Conservation (phyloP, 2,113 vertebrate species). For the Eulemur rufifrons region DNA sequence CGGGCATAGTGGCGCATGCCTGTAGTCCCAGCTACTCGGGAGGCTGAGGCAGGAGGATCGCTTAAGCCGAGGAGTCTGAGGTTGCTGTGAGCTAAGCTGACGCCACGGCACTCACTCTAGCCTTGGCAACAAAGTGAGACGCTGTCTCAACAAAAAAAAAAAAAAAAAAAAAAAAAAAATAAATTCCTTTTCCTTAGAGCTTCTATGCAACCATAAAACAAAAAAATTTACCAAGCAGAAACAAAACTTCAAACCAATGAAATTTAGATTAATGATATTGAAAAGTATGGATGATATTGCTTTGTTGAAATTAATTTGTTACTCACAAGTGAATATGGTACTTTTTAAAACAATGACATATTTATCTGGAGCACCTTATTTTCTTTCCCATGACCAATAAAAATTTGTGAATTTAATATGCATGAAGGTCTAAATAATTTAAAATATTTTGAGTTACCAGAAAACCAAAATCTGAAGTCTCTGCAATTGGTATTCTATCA, state of each 20-base stretch:
- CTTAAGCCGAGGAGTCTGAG: too few relatives aligned
- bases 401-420: constrained; percentile 6
- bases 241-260: background rate
- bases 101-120: too few relatives aligned
- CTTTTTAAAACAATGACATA: background rate
- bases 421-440: background rate
- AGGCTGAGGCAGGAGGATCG: too few relatives aligned
- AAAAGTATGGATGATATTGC: background rate
- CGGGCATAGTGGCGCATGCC: too few relatives aligned
- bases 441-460: background rate
- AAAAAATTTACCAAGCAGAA: background rate
- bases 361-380: background rate
- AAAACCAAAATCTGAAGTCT: background rate
- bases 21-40: too few relatives aligned
- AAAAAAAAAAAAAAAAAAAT: too few relatives aligned
- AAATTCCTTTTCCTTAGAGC: background rate
- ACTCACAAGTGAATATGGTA: background rate
- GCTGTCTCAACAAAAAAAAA: too few relatives aligned
- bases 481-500: background rate
- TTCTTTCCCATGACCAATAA: constrained; percentile 3
- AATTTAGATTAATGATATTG: background rate
- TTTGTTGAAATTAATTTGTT: constrained; percentile 16
- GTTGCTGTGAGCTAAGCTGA: too few relatives aligned
- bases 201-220: background rate
- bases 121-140: too few relatives aligned